Base-by-base conservation (phyloP, 2,797 vertebrate genomes). In the Parauchenoglanis punctatus region DNA sequence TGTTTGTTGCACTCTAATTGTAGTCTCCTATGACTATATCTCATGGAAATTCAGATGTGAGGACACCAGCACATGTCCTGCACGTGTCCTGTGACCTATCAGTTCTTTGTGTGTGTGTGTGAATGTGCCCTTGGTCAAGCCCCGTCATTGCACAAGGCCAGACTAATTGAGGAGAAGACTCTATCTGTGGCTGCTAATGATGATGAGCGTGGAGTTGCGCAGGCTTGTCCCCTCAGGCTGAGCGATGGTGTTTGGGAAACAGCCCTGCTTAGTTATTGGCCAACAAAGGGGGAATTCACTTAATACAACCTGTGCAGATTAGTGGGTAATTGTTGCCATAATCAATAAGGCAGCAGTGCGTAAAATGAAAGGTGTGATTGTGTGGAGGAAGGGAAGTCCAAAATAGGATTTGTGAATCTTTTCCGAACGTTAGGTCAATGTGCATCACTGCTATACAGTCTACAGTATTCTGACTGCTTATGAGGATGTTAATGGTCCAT, bases 311-410 rank as follows among this genome's bases (percentile, higher is more conserved):
- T 94, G 93, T 94, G 94, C 93, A 95, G 94, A 96, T 96, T 96
- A 96, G 96, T 94, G 94, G 94, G 96, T 96, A 97, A 97, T 95
- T 97, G 96, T 95, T 94, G 94, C 92, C 89, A 91, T 95, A 93
- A 97, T 97, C 97, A 96, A 97, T 97, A 96, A 96, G 94, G 93
- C 95, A 96, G 94, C 93, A 86, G 93, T 94, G 94, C 95, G 88
- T 95, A 96, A 97, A 96, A 97, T 97, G 94, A 96, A 97, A 93
- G 91, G 91, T 89, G 93, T 91, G 92, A 85, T 94, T 93, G 92
- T 93, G 85, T 92, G 92, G 91, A n/a, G 81, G 90, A 92, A 92
- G 93, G 91, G 67, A 86, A 77, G 28, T 73, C 68, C 81, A 35
- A 73, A 89, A 87, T 84, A 89, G 92, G 93, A 91, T 85, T 87